Conservation (phyloP, 2,888 invertebrate species). For the Stegana nigrithorax region DNA sequence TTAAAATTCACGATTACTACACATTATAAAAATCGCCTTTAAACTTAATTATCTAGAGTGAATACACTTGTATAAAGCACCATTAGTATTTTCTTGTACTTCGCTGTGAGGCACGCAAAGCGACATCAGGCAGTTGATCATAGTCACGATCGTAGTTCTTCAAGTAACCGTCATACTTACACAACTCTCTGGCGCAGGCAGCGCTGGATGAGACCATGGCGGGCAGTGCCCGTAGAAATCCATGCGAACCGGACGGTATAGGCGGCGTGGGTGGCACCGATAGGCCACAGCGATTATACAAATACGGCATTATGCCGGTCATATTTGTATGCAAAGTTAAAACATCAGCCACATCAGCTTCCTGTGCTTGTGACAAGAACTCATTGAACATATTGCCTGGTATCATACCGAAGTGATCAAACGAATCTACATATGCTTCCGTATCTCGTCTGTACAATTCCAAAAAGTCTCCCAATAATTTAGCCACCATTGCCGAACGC, state of each 20-base stretch:
- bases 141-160: constrained; percentile 44
- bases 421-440: constrained; percentile 79
- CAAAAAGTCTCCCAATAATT: constrained; percentile 83
- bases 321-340: constrained; percentile 66
- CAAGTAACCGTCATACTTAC: constrained; percentile 56
- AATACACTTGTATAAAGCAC: background rate
- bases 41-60: constrained; percentile 8
- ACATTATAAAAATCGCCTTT: background rate
- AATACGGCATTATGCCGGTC: constrained; percentile 66
- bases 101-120: too few species aligned
- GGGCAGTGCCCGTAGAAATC: constrained; percentile 67
- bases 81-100: constrained; percentile 25
- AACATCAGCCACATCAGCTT: constrained; percentile 65
- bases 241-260: constrained; percentile 67
- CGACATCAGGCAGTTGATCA: constrained; percentile 28
- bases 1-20: background rate
- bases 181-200: constrained; percentile 52
- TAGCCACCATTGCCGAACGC: constrained; percentile 84
- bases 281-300: constrained; percentile 65
- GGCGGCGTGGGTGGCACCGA: constrained; percentile 65
- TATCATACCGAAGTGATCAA: constrained; percentile 73
- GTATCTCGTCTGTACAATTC: constrained; percentile 87
- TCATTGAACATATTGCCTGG: constrained; percentile 72
- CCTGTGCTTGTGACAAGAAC: constrained; percentile 73
- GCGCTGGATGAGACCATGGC: constrained; percentile 61